Conservation (phyloP, 2,888 invertebrate species). For the Mallateleia sp. region DNA sequence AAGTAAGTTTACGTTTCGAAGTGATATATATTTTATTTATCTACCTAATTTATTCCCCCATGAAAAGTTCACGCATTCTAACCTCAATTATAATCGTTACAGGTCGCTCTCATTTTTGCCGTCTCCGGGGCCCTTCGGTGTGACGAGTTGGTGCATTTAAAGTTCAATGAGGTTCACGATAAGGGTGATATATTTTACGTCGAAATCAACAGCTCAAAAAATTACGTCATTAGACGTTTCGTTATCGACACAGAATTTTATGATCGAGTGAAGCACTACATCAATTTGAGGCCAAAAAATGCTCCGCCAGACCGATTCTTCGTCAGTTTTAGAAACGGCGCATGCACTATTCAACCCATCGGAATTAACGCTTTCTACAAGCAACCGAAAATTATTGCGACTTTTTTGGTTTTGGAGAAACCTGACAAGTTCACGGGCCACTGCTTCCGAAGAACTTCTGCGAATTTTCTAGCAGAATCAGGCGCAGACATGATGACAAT, state of each 20-base stretch:
- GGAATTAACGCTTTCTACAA: no score
- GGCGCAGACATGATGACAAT: no score
- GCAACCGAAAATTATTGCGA: no score
- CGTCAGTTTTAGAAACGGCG: not conserved
- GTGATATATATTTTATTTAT: no score
- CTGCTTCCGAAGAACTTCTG: no score
- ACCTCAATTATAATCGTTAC: no score
- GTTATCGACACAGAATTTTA: slow-evolving; percentile 1
- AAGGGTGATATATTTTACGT: slow-evolving; percentile 13
- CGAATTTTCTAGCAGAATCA: no score
- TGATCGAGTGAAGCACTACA: not conserved
- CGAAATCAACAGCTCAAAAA: not conserved
- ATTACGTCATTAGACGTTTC: slow-evolving; percentile 7
- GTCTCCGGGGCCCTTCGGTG: slow-evolving; percentile 2
- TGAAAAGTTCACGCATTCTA: no score
- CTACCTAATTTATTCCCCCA: no score
- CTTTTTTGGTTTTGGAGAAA: no score
- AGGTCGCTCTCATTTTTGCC: slow-evolving; percentile 12
- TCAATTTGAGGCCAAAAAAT: slow-evolving; percentile 1
- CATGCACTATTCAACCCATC: not conserved
- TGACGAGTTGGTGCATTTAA: not conserved
- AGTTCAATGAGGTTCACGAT: not conserved
- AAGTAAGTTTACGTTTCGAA: slow-evolving; percentile 22
- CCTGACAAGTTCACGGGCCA: no score
- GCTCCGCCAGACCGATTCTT: slow-evolving; percentile 10